Evolutionary conservation across 1,140 invertebrate genomes (phyloP).

Genomic region (Archegozetes longisetosus): DNA sequence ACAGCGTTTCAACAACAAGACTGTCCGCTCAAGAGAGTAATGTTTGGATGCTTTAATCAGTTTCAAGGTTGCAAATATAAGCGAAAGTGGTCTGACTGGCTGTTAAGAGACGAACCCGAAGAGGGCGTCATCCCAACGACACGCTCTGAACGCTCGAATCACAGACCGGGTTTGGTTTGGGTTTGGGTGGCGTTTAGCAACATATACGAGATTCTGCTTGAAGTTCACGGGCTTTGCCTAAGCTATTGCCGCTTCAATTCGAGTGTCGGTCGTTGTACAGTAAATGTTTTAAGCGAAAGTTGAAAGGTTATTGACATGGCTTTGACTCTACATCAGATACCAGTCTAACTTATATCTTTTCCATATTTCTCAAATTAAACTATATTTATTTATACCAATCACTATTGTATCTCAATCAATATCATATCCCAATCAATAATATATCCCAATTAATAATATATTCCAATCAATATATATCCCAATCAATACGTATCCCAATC

Average conservation of each 20-base stretch:
- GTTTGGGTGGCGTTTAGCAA: neutral
- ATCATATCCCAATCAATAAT: too few relatives aligned
- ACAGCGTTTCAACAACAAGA: too few relatives aligned
- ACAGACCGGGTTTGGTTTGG: neutral
- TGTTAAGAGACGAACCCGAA: neutral
- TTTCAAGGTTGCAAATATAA: slow-evolving; percentile 21
- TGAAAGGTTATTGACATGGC: neutral
- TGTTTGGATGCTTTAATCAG: neutral
- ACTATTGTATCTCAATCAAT: too few relatives aligned
- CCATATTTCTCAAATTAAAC: too few relatives aligned
- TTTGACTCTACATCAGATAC: too few relatives aligned
- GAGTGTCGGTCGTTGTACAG: neutral
- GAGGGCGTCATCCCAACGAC: neutral
- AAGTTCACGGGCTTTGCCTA: neutral
- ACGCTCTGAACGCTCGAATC: neutral
- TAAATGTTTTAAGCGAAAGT: neutral
- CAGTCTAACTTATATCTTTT: too few relatives aligned
- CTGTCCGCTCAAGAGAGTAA: too few relatives aligned
- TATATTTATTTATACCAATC: too few relatives aligned
- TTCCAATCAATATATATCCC: too few relatives aligned
- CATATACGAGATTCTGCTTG: neutral
- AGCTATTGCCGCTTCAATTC: neutral
- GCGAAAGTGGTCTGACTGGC: slow-evolving; percentile 17
- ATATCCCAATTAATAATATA: too few relatives aligned
- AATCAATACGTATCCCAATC: too few relatives aligned